Evolutionary conservation across 2,113 vertebrate genomes (phyloP).

Genomic region (Phrynocephalus versicolor): DNA sequence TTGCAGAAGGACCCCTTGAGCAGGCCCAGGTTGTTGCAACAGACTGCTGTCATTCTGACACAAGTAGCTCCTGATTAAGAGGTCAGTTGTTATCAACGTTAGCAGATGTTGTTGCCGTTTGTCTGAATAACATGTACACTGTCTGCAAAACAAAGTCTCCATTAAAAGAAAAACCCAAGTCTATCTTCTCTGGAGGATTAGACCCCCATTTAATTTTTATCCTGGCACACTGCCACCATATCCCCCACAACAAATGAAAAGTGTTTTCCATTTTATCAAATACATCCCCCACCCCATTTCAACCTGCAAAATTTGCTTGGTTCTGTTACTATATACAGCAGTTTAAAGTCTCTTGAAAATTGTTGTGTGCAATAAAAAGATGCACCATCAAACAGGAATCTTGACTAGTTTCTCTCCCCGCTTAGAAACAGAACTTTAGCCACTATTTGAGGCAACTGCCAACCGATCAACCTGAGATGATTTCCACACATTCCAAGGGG

Average conservation of each 20-base stretch:
- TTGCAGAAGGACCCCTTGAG: conserved; percentile 44
- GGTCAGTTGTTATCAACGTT: conserved; percentile 59
- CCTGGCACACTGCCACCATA: conserved; percentile 52
- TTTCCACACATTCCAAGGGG: neutral
- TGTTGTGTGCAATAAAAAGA: neutral
- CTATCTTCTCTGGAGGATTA: conserved; percentile 57
- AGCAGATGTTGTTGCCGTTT: conserved; percentile 63
- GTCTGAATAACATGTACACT: conserved; percentile 41
- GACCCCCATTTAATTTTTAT: conserved; percentile 50
- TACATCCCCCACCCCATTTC: conserved; percentile 26
- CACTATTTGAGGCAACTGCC: neutral
- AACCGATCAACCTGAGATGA: neutral
- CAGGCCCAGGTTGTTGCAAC: conserved; percentile 49
- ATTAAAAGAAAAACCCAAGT: conserved; percentile 62
- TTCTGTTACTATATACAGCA: neutral
- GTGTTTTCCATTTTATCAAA: conserved; percentile 35
- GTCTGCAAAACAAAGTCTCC: conserved; percentile 68
- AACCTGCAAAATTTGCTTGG: neutral
- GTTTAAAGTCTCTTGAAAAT: neutral
- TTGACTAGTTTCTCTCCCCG: too few relatives aligned
- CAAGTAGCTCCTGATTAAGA: conserved; percentile 66
- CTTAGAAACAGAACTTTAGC: neutral
- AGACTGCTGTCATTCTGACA: conserved; percentile 59
- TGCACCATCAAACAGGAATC: neutral
- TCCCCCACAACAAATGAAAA: conserved; percentile 51